phyloP scores from a whole-genome alignment of 2,113 vertebrate species.

The Limnothrissa miodon region DNA sequence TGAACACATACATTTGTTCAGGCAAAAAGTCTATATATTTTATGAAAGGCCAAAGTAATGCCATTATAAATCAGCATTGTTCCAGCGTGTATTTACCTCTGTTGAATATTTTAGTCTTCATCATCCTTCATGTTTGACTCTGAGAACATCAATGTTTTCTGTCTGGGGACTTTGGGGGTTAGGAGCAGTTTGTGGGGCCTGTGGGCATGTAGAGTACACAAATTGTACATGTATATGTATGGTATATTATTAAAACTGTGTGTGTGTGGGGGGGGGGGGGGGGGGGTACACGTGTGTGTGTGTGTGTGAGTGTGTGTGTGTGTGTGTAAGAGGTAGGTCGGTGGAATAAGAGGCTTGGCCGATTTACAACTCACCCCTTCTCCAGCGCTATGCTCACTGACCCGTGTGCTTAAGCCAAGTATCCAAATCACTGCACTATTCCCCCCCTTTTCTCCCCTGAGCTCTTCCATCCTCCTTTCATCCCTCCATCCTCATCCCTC shows the following conservation, averaged over 20 bases:
- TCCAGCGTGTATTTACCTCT: background rate
- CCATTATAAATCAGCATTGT: background rate
- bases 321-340: conserved; percentile 7
- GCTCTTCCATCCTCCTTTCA: background rate
- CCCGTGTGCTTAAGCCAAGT: conserved; percentile 29
- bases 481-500: conserved; percentile 19
- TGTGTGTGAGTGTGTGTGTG: conserved; percentile 20
- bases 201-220: background rate
- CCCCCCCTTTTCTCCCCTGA: background rate
- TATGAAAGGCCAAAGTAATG: background rate
- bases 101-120: background rate
- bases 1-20: background rate
- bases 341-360: conserved; percentile 21
- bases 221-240: background rate
- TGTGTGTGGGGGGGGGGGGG: too few species aligned
- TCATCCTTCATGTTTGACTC: background rate
- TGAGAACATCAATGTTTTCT: background rate
- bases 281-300: background rate
- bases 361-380: conserved; percentile 28
- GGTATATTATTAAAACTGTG: background rate
- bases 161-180: background rate
- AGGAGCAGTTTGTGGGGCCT: background rate
- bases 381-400: conserved; percentile 36
- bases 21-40: background rate
- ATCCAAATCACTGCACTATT: conserved; percentile 26